Evolutionary conservation across 2,113 vertebrate species (phyloP), one percentile per base, ranked within the genome.

Genomic region (Eira barbara): DNA sequence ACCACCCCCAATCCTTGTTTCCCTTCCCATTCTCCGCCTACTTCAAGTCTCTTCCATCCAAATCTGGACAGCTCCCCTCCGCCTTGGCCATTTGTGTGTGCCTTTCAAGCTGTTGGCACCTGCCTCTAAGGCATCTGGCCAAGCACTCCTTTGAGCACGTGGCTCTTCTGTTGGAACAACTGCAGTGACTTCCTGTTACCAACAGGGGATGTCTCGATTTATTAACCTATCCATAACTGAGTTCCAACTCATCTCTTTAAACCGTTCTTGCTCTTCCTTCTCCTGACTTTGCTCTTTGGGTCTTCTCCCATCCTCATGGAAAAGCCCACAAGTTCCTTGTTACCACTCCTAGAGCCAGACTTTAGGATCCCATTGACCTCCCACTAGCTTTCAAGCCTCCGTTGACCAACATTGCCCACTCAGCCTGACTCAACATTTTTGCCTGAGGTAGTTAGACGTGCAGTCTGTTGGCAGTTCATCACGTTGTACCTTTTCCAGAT

Each of bases 101-200:
- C 49, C n/a, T 57, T 49, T 59, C 0, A 17, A 2, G 20, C 63
- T 11, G 0, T 25, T 8, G 55, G 9, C 5, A 0, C 47, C 29
- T 69, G 47, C 31, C 18, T 65, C 21, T 4, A 3, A 39, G 61
- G 7, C 7, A 0, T 49, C 18, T 23, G 13, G 7, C 57, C 21
- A 63, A 0, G 23, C 11, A 10, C 12, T 81, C 15, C 39, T 39
- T 11, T 10, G 25, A 84, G 31, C 17, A 12, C 1, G 0, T 31
- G 90, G 15, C 59, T 36, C 14, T 61, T 83, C 36, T 3, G 25
- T 80, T 73, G 65, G 74, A 23, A 55, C 63, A 42, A 12, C 59
- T 1, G 89, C 21, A 39, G 2, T 52, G 74, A 71, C 59, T 49
- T 34, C 4, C 29, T 10, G 0, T 55, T 61, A 47, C 13, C 23